Evolutionary conservation across 2,113 vertebrate genomes (phyloP), one percentile per base, ranked within the genome.

Genomic region (Pitta sordida): DNA sequence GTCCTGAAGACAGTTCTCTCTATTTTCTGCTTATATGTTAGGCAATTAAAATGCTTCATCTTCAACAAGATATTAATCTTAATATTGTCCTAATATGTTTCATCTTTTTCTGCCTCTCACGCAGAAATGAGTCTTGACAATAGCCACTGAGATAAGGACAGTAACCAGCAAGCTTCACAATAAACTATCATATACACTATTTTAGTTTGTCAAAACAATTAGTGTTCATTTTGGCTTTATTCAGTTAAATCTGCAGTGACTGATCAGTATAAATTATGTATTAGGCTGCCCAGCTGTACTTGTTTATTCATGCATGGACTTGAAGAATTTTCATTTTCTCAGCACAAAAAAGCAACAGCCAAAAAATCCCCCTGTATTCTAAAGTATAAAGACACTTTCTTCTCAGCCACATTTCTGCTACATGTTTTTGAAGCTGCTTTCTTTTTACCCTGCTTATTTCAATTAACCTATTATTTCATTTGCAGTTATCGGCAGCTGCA

Each of bases 261-360:
- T 98, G 98, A 98, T 98, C 98, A 96, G 88, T 97, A 98, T 99
- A 98, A 99, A 99, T 99, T 98, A 99, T 99, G 98, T 96, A 99
- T 99, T 98, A 98, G 96, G 97, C 97, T 98, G 98, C 98, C 98
- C 98, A 98, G 98, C 98, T 98, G 98, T 97, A 98, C 98, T 98
- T 98, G 98, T 97, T 98, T 98, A 98, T 98, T 98, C 98, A 98
- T 98, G 98, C 98, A 98, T 98, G 98, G 97, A 98, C 98, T 98
- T 98, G 98, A 97, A 97, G 93, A 95, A 93, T 97, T 97, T 95
- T 97, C 95, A 86, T 96, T 97, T 97, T 96, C 93, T 86, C 90
- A 44, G 86, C 91, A 94, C 94, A 97, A 95, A 97, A 97, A 90
- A 87, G 88, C 39, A 73, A 75, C 64, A 79, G 82, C 83, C 79